Evolutionary conservation across 2,888 invertebrate genomes (phyloP).

Genomic region (Incurvaria masculella): DNA sequence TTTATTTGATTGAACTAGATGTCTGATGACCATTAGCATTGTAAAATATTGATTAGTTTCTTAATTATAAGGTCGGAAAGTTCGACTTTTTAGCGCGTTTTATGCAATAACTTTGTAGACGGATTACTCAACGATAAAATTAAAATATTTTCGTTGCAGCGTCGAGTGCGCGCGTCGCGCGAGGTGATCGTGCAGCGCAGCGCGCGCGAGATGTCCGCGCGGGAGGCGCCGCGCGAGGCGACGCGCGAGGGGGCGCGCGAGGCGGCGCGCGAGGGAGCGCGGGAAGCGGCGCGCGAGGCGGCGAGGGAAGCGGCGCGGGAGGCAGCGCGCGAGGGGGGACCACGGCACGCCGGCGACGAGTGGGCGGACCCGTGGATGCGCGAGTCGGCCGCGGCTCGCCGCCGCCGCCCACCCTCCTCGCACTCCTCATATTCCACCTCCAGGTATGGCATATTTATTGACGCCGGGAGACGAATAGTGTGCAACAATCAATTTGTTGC

Average conservation of each 20-base stretch:
- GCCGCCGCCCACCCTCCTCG: conserved; percentile 39
- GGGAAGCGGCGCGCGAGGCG: conserved; percentile 20
- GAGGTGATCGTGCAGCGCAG: conserved; percentile 75
- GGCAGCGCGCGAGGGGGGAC: conserved; percentile 19
- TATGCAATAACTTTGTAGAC: too few species aligned
- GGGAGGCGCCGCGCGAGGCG: conserved; percentile 12
- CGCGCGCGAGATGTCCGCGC: conserved; percentile 27
- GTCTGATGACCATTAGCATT: too few species aligned
- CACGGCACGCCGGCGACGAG: conserved; percentile 68
- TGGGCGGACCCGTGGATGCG: conserved; percentile 96
- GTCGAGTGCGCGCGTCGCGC: conserved; percentile 61
- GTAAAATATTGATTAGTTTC: too few species aligned
- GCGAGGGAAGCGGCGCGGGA: conserved; percentile 13
- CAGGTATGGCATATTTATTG: conserved; percentile 39
- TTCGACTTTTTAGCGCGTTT: not conserved
- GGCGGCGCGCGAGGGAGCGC: conserved; percentile 22
- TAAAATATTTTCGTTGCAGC: too few species aligned
- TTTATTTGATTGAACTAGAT: too few species aligned
- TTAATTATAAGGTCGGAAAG: too few species aligned
- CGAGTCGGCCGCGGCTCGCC: conserved; percentile 50
- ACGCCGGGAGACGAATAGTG: not conserved
- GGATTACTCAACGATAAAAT: not conserved
- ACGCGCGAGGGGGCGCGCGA: conserved; percentile 20
- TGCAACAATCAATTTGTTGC: not conserved
- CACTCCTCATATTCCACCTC: conserved; percentile 49